Evolutionary conservation across 2,888 invertebrate genomes (phyloP).

Genomic region (Ormyrus rosae): DNA sequence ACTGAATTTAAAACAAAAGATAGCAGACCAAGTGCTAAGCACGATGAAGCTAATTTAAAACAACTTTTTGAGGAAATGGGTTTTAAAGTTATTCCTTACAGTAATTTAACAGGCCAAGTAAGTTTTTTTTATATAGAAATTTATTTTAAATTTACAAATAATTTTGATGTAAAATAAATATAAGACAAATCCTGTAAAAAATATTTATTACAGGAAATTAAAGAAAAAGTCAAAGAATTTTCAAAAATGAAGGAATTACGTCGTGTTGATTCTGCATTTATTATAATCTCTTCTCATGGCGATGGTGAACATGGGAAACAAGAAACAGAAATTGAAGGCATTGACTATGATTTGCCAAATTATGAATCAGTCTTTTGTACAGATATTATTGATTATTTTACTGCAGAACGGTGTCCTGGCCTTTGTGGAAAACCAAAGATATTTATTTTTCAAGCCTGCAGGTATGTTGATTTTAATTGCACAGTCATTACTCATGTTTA

Average conservation of each 20-base stretch:
- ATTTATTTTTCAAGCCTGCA: slow-evolving; percentile 80
- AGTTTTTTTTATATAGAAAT: slow-evolving; percentile 18
- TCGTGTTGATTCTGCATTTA: slow-evolving; percentile 69
- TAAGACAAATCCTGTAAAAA: neutral
- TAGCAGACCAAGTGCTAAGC: slow-evolving; percentile 61
- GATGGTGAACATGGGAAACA: slow-evolving; percentile 57
- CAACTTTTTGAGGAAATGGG: slow-evolving; percentile 71
- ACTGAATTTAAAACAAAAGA: slow-evolving; percentile 59
- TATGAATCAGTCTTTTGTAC: slow-evolving; percentile 62
- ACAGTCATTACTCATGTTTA: neutral
- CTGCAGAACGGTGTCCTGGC: slow-evolving; percentile 73
- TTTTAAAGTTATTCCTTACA: slow-evolving; percentile 63
- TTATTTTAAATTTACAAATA: no score
- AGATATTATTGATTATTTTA: slow-evolving; percentile 74
- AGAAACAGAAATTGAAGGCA: slow-evolving; percentile 66
- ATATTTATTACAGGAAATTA: slow-evolving; percentile 64
- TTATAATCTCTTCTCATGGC: slow-evolving; percentile 71
- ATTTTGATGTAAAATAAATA: no score
- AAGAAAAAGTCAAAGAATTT: slow-evolving; percentile 62
- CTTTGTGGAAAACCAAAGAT: slow-evolving; percentile 79
- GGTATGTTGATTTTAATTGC: slow-evolving; percentile 63
- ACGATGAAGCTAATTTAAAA: slow-evolving; percentile 67
- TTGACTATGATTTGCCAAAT: slow-evolving; percentile 58
- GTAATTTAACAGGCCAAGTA: slow-evolving; percentile 67
- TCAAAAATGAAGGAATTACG: slow-evolving; percentile 62